Evolutionary conservation across 1,140 invertebrate genomes (phyloP).

Genomic region (Dryas iulia): DNA sequence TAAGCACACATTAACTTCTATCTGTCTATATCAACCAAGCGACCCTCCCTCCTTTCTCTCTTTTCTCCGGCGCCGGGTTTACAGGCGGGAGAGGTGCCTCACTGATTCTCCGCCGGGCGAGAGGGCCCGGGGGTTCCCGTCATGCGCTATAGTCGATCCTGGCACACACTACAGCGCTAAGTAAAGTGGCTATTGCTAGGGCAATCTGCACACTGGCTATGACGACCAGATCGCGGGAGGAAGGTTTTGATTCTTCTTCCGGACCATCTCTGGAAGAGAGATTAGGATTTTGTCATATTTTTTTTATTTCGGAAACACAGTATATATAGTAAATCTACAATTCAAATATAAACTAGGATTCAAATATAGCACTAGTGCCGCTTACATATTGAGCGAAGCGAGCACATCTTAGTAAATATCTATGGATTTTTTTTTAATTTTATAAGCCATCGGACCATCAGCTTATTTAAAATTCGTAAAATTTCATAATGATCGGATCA

Average conservation of each 20-base stretch:
- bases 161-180: slow-evolving; percentile 60
- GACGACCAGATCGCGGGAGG: slow-evolving; percentile 65
- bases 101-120: slow-evolving; percentile 61
- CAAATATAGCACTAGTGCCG: too few species aligned
- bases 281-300: background rate
- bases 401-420: too few species aligned
- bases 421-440: too few species aligned
- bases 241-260: slow-evolving; percentile 56
- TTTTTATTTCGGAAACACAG: too few species aligned
- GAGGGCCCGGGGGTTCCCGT: slow-evolving; percentile 58
- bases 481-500: too few species aligned
- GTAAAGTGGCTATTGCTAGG: slow-evolving; percentile 54
- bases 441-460: too few species aligned
- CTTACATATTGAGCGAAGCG: too few species aligned
- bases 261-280: slow-evolving; percentile 42
- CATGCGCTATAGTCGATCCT: slow-evolving; percentile 60
- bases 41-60: slow-evolving; percentile 47
- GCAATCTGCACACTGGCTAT: slow-evolving; percentile 69
- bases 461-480: too few species aligned
- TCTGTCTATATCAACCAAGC: slow-evolving; percentile 23
- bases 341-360: too few species aligned
- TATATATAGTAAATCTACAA: too few species aligned
- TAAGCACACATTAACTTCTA: background rate
- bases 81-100: slow-evolving; percentile 51
- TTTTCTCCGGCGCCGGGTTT: slow-evolving; percentile 41